phyloP scores from a whole-genome alignment of 2,888 invertebrate genomes.

The Orchestes rusci region DNA sequence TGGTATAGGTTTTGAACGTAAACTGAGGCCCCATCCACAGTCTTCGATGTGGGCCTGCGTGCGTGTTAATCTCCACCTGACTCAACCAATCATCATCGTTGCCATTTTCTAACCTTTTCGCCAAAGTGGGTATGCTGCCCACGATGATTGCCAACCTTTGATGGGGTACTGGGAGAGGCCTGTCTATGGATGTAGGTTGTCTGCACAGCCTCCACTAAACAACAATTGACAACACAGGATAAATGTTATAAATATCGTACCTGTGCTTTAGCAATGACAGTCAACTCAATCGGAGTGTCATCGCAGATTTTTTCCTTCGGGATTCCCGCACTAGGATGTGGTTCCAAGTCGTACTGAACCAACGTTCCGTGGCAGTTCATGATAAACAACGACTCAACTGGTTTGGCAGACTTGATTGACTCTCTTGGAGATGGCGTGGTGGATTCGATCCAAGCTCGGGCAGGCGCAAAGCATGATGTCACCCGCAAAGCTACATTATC shows the following conservation, averaged over 20 bases:
- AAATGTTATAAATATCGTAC: constrained; percentile 7
- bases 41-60: constrained; percentile 89
- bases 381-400: constrained; percentile 80
- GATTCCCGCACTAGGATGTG: constrained; percentile 57
- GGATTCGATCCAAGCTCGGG: constrained; percentile 60
- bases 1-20: constrained; percentile 88
- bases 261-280: constrained; percentile 73
- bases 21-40: constrained; percentile 99
- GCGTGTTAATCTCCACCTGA: constrained; percentile 95
- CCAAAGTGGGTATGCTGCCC: constrained; percentile 5
- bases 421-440: constrained; percentile 34
- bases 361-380: constrained; percentile 73
- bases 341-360: constrained; percentile 83
- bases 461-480: constrained; percentile 70
- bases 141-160: constrained; percentile 58
- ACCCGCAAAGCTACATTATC: constrained; percentile 68
- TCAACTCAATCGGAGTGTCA: constrained; percentile 78
- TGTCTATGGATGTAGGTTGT: constrained; percentile 55
- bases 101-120: constrained; percentile 19
- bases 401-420: constrained; percentile 44
- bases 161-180: constrained; percentile 67
- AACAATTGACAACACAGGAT: not conserved
- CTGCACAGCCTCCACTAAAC: constrained; percentile 69
- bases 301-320: constrained; percentile 81
- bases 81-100: constrained; percentile 83